Evolutionary conservation across 2,113 vertebrate species (phyloP).

Genomic region (Ia io): DNA sequence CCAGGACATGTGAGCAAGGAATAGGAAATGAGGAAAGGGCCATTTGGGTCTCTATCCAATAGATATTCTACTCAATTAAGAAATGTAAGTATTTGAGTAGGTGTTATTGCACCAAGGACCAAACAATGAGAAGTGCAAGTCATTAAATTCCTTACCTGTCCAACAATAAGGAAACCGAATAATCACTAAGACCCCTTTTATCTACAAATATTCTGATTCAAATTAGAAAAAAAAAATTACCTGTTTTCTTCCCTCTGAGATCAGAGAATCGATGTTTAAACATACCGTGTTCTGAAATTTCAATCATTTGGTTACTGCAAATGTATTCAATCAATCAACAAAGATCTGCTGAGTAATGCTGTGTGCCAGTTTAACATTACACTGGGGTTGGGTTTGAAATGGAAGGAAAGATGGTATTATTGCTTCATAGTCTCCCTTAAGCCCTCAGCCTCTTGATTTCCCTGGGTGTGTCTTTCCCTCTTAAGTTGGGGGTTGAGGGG

Average conservation of each 20-base stretch:
- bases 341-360: background rate
- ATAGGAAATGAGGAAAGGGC: background rate
- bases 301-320: background rate
- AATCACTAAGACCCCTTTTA: slow-evolving; percentile 29
- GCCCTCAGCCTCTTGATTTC: background rate
- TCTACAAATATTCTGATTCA: slow-evolving; percentile 19
- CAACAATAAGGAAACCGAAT: background rate
- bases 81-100: slow-evolving; percentile 13
- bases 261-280: slow-evolving; percentile 15
- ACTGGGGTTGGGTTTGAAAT: background rate
- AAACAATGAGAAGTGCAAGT: background rate
- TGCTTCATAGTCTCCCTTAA: background rate
- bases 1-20: background rate
- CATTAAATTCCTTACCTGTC: slow-evolving; percentile 47
- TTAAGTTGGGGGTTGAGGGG: background rate
- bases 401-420: background rate
- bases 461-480: background rate
- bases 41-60: background rate
- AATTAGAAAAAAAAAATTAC: slow-evolving; percentile 35
- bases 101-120: background rate
- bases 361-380: background rate
- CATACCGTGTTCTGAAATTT: background rate
- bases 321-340: background rate
- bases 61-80: background rate
- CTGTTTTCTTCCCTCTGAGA: slow-evolving; percentile 8